Percentiles rank a stretch among this genome's conserved stretches.
These are phyloP conservation scores for Zaprionus gabonicus DNA, from an alignment of 1,140 invertebrate species.

Conservation along the genomic window DNA sequence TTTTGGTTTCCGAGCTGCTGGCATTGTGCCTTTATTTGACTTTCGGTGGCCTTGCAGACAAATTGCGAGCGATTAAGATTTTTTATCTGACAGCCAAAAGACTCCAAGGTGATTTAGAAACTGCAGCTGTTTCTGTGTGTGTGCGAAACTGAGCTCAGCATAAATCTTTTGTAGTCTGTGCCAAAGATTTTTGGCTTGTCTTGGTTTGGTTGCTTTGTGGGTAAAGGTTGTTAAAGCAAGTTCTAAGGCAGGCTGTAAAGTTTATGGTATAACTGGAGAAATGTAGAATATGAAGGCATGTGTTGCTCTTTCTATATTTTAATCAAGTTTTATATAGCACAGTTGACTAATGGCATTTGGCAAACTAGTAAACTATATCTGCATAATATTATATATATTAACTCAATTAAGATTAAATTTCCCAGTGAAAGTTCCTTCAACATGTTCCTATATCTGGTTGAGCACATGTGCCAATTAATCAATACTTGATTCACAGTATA, in stretches of 20 bases:
- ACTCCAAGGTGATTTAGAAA: constrained; percentile 1
- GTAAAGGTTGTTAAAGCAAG: not conserved
- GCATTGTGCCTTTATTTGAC: constrained; percentile 37
- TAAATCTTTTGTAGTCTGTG: constrained; percentile 5
- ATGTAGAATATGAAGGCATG: not conserved
- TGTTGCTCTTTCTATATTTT: too few species aligned
- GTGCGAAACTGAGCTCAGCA: not conserved
- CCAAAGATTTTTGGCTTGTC: not conserved
- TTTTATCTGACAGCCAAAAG: constrained; percentile 58
- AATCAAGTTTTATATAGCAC: too few species aligned
- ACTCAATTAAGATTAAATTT: not conserved
- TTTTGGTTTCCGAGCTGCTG: constrained; percentile 35
- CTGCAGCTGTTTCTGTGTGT: not conserved
- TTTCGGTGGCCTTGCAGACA: constrained; percentile 50
- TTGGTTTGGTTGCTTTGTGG: not conserved
- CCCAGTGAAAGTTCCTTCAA: not conserved
- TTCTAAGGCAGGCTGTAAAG: not conserved
- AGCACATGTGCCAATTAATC: constrained; percentile 36
- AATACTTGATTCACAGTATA: constrained; percentile 36
- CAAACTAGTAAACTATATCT: too few species aligned
- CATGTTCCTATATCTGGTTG: not conserved
- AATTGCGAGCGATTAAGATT: constrained; percentile 76
- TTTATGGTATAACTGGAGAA: not conserved
- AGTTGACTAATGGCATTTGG: too few species aligned
- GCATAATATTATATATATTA: too few species aligned